phyloP scores from a whole-genome alignment of 2,113 vertebrate species.

The Bombycilla garrulus region DNA sequence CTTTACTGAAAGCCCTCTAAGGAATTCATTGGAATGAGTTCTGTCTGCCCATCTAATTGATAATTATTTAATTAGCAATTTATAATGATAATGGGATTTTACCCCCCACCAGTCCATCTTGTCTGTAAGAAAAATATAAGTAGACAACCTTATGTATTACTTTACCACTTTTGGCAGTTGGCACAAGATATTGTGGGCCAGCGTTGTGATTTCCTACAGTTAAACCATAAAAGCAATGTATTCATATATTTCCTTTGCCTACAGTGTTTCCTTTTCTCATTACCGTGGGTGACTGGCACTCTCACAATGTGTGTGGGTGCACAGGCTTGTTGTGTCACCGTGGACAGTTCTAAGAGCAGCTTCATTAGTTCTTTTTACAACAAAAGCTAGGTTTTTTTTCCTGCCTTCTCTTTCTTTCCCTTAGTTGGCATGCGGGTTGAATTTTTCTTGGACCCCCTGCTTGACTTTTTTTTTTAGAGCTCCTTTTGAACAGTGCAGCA shows the following conservation, averaged over 20 bases:
- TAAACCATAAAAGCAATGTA: conserved; percentile 58
- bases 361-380: conserved; percentile 82
- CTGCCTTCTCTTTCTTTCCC: conserved; percentile 75
- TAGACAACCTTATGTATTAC: conserved; percentile 63
- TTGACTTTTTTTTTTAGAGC: conserved; percentile 77
- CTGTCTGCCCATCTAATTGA: conserved; percentile 83
- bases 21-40: conserved; percentile 80
- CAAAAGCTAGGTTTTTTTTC: conserved; percentile 71
- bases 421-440: conserved; percentile 76
- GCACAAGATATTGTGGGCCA: conserved; percentile 54
- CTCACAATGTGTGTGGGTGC: conserved; percentile 76
- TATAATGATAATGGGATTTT: conserved; percentile 84
- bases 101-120: conserved; percentile 75
- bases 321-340: conserved; percentile 72
- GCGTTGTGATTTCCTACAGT: conserved; percentile 56
- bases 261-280: conserved; percentile 67
- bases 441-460: conserved; percentile 79
- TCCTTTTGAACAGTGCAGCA: conserved; percentile 77
- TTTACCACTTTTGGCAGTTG: conserved; percentile 58
- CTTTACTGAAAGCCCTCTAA: conserved; percentile 74
- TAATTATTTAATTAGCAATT: conserved; percentile 88
- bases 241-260: conserved; percentile 53
- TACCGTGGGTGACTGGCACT: conserved; percentile 63
- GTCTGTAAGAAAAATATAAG: conserved; percentile 72
- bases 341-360: conserved; percentile 77